Evolutionary conservation across 2,888 invertebrate species (phyloP), one percentile per base, ranked within the genome.

Genomic region (Drosophila mimica): DNA sequence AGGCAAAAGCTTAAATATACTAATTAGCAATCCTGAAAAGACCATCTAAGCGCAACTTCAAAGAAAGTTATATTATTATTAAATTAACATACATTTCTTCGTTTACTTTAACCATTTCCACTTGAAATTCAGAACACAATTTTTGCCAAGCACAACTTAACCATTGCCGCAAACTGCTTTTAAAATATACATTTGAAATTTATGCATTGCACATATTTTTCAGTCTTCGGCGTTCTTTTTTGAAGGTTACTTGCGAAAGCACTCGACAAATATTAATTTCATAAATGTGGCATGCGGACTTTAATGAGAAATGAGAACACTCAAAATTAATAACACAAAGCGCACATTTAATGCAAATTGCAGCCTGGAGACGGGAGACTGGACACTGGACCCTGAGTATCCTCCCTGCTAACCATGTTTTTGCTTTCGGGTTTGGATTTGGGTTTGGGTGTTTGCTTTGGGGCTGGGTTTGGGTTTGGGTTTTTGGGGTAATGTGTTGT

Each of bases 311-410:
- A 81, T 73, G 88, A 74, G 76, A 72, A 77, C 84, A 90, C 90
- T 90, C 72, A 69, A 88, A 88, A 88, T 89, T 88, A 88, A 90
- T 90, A 90, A 89, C 88, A 89, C 85, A 87, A 82, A 81, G 76
- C 89, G 74, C 73, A 79, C 77, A 89, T 83, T 88, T 89, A 82
- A 87, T 87, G 91, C 89, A 87, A 87, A 87, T 90, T 81, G 88
- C 82, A 89, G 74, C 58, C 68, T n/a, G 51, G 82, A 73, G 78
- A 72, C 82, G 68, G 40, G 9, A 89, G 74, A 56, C 68, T n/a
- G 51, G 82, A 73, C 82, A 72, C 82, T 72, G 40, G 9, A 20
- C 28, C 17, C 15, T 36, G 11, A 11, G 43, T 11, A 20, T 20
- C 5, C 11, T 9, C 11, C n/a, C 11, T 9, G 34, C 34, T 25